A percentile compares a stretch with the other conserved stretches of the same genome.
Conservation (phyloP, 2,888 invertebrate species). For the Temnothorax rugatulus region DNA sequence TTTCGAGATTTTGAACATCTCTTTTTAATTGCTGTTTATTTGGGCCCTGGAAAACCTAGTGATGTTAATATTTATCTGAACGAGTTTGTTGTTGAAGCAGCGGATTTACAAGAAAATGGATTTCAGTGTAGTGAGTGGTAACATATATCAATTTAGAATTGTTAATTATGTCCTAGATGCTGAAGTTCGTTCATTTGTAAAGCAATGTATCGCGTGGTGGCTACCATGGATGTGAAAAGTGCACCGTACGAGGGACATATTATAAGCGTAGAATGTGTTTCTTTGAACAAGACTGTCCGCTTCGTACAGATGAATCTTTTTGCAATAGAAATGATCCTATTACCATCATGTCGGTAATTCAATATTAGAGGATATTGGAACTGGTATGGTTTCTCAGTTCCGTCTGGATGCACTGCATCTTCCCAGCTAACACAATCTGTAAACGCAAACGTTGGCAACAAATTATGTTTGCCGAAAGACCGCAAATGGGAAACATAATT, state of each 20-base stretch:
- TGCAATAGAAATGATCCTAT: background rate
- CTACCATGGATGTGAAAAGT: too few species aligned
- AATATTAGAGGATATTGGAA: background rate
- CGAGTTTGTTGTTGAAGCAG: too few species aligned
- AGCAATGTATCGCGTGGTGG: too few species aligned
- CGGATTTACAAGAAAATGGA: too few species aligned
- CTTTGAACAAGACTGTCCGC: background rate
- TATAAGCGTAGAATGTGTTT: background rate
- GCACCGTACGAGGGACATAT: background rate
- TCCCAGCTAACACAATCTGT: too few species aligned
- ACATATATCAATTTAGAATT: too few species aligned
- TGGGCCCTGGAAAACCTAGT: conserved; percentile 8
- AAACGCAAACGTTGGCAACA: too few species aligned
- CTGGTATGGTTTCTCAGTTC: background rate
- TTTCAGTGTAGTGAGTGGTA: too few species aligned
- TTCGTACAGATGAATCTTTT: background rate
- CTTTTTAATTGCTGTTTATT: conserved; percentile 7
- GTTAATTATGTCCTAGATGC: too few species aligned
- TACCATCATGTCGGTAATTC: background rate
- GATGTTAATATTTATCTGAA: conserved; percentile 1
- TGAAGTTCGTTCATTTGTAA: too few species aligned
- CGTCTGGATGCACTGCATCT: background rate
- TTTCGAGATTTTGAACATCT: background rate
- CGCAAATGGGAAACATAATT: too few species aligned
- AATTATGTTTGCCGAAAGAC: too few species aligned